Base-by-base conservation (phyloP, 2,888 invertebrate species). In the Dendrolimus houi region DNA sequence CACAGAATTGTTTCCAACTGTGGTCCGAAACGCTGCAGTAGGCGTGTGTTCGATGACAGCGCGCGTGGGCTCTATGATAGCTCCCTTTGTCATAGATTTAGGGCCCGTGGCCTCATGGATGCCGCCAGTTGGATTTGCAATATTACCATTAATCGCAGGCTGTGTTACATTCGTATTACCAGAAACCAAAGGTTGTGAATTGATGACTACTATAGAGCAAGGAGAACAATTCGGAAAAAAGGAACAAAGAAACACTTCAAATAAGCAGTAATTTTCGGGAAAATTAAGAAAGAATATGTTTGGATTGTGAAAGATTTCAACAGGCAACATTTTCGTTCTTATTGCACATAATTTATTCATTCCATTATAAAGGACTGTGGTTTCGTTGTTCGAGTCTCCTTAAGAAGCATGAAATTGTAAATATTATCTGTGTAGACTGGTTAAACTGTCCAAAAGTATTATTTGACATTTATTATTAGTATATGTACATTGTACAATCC, bases 31-130 rank as follows among this genome's bases (percentile, higher is more conserved):
- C 70, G 94, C 95, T 55, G 97, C 96, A 0, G 92, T 98, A 58
- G 98, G 98, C 0, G 92, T 95, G n/a, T 95, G 95, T n/a, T 97
- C 97, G 0, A 96, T 96, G 94, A 93, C 94, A 72, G 97, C 97
- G 0, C 92, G 97, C 64, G 87, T 97, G 40, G 98, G 98, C 0
- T 96, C 97, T 0, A 96, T 97, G 92, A 67, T 94, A 9, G 96
- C 97, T 0, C 97, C 97, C 0, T 96, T 95, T 72, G 92, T 98
- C 8, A 94, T 95, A 17, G 92, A 93, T 40, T 70, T 94, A 70
- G 83, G 81, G 57, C 75, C 79, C 41, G 74, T 89, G 0, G 81
- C 86, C 9, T 58, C 68, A 0, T 94, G 94, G 93, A 66, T 95
- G 56, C 95, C 96, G 0, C 94, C 96, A 0, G 71, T 94, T 0